phyloP scores from a whole-genome alignment of 2,797 vertebrate species.

The Hoplostethus atlanticus region DNA sequence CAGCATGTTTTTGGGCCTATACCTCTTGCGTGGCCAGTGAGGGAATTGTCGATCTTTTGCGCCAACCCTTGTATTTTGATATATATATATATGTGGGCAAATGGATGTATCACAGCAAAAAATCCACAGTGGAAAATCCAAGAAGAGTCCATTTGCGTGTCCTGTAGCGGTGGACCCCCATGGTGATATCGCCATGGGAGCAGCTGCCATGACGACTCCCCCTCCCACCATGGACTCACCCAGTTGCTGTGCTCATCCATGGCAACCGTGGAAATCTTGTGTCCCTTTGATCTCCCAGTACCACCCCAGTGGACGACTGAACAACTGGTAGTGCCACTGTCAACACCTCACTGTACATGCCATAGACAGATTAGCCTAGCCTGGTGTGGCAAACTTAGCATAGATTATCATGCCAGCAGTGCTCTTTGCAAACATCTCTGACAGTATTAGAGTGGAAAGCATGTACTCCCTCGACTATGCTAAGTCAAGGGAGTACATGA shows the following conservation, averaged over 20 bases:
- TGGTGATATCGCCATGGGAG: conserved; percentile 49
- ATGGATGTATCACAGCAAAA: conserved; percentile 15
- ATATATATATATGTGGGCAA: background rate
- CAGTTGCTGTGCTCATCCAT: conserved; percentile 58
- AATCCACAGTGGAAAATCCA: background rate
- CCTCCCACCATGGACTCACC: conserved; percentile 33
- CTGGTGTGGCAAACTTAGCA: conserved; percentile 71
- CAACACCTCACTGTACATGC: conserved; percentile 63
- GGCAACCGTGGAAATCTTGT: conserved; percentile 63
- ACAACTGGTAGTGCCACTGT: conserved; percentile 76
- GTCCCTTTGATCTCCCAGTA: conserved; percentile 66
- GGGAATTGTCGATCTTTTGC: background rate
- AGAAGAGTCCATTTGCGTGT: conserved; percentile 2
- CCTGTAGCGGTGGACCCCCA: conserved; percentile 29
- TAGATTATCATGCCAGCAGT: conserved; percentile 73
- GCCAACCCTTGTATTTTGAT: conserved; percentile 21
- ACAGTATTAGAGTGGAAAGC: conserved; percentile 63
- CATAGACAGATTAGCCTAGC: conserved; percentile 58
- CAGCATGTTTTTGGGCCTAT: too few species aligned
- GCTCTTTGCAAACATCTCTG: conserved; percentile 69
- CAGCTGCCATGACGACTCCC: conserved; percentile 64
- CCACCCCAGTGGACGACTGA: conserved; percentile 54
- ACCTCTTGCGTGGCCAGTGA: background rate
- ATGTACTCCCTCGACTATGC: conserved; percentile 10
- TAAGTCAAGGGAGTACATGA: conserved; percentile 69